Conservation (phyloP, 2,888 invertebrate genomes). For the Orchesellides sinensis region DNA sequence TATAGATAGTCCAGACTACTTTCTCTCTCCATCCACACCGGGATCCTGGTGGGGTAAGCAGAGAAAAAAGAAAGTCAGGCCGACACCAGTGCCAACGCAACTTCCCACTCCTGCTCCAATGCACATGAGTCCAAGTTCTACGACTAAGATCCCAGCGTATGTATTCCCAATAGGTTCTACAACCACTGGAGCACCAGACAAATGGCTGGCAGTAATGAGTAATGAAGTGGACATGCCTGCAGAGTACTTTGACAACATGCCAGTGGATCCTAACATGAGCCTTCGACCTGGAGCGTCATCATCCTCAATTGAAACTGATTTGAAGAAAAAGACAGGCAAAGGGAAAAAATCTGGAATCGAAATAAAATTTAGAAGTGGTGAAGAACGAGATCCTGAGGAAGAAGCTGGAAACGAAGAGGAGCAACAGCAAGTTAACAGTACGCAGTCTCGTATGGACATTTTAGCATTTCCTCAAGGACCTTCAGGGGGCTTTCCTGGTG, state of each 20-base stretch:
- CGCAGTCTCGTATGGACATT: constrained; percentile 7
- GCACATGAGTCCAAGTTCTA: no score
- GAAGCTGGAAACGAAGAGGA: constrained; percentile 2
- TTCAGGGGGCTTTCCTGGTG: constrained; percentile 37
- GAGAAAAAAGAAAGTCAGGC: constrained; percentile 41
- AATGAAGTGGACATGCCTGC: constrained; percentile 46
- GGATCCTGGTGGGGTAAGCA: constrained; percentile 52
- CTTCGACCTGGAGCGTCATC: constrained; percentile 8
- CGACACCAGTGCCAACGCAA: constrained; percentile 27
- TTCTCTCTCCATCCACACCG: constrained; percentile 37
- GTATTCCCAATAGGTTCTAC: constrained; percentile 3
- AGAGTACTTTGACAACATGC: constrained; percentile 27
- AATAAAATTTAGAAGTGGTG: constrained; percentile 53
- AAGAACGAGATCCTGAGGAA: constrained; percentile 45
- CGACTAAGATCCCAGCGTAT: neutral
- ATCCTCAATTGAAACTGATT: neutral
- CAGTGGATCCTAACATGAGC: constrained; percentile 7
- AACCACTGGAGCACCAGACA: constrained; percentile 14
- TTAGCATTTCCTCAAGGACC: constrained; percentile 20
- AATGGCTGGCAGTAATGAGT: constrained; percentile 51
- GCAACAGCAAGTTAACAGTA: constrained; percentile 1
- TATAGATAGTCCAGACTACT: constrained; percentile 21
- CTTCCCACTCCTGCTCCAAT: constrained; percentile 21
- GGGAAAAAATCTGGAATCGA: constrained; percentile 43
- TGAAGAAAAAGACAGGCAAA: constrained; percentile 29